phyloP scores from a whole-genome alignment of 2,888 invertebrate species.

The Opisthograptis luteolata region DNA sequence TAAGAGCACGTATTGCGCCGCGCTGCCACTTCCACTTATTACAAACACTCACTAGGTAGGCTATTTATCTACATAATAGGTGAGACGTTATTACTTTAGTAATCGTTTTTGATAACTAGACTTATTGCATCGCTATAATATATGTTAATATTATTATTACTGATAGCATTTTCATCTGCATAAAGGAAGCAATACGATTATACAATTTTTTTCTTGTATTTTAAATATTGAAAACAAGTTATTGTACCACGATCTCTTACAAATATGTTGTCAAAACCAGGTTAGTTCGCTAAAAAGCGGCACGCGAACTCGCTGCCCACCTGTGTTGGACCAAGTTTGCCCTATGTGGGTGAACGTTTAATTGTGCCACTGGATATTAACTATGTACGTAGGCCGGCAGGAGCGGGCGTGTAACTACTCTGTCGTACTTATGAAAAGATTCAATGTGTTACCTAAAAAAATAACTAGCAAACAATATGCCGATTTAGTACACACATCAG shows the following conservation, averaged over 20 bases:
- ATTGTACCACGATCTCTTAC: conserved; percentile 21
- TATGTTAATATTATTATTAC: conserved; percentile 7
- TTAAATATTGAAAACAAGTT: background rate
- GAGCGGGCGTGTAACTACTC: conserved; percentile 24
- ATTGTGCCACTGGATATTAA: conserved; percentile 41
- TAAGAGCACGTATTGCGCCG: conserved; percentile 33
- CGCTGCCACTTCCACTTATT: conserved; percentile 12
- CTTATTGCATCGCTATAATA: background rate
- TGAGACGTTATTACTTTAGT: background rate
- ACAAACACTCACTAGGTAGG: background rate
- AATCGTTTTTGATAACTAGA: conserved; percentile 5
- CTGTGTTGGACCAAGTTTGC: conserved; percentile 42
- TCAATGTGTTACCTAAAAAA: conserved; percentile 16
- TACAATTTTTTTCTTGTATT: too few species aligned
- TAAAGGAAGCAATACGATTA: too few species aligned
- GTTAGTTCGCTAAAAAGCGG: conserved; percentile 45
- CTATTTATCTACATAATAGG: background rate
- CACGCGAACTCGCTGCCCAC: conserved; percentile 43
- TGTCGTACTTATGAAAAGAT: conserved; percentile 12
- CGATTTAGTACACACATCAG: too few species aligned
- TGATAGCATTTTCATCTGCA: too few species aligned
- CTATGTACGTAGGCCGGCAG: conserved; percentile 34
- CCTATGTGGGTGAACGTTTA: conserved; percentile 51
- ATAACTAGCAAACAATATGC: conserved; percentile 8
- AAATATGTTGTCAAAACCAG: conserved; percentile 39